Base-by-base conservation (phyloP, 2,113 vertebrate genomes). In the Rutilus rutilus region DNA sequence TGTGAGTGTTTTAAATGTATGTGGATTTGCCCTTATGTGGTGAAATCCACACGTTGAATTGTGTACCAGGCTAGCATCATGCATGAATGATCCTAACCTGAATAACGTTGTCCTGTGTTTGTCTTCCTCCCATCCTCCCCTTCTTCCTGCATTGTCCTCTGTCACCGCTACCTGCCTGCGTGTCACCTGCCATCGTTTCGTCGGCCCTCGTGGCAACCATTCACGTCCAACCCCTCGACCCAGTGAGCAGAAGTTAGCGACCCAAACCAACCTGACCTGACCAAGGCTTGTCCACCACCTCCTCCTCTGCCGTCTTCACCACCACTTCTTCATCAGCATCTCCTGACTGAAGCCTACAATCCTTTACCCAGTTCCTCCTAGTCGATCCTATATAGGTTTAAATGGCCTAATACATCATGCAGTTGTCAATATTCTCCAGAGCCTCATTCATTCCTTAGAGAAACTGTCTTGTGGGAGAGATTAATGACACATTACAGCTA, bases 81-180 rank as follows among this genome's bases (percentile, higher is more conserved):
- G 91, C 92, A 82, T 90, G 90, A 90, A 59, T 92, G 82, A 84
- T 76, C 93, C 95, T 96, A 94, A 95, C 90, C 10, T 91, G 87
- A 92, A 93, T 95, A 95, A 94, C 86, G 15, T 89, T 94, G 79
- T 94, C 90, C 89, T 82, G 91, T 95, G 91, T 94, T 91, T 93
- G 91, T 92, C 91, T 65, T 93, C 95, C 92, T 92, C 89, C 89
- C 79, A 85, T 76, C 30, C 85, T 65, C 90, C 60, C 90, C 78
- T 65, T 78, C 83, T 89, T 21, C 77, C 62, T 80, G 85, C 85
- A 88, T 86, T 93, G 89, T 60, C 82, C 59, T 65, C 60, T 73
- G 52, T 71, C 79, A 78, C 78, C 36, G 12, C 85, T 86, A 89
- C 89, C 87, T 90, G 89, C 82, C 84, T 90, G n/a, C 87, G 83